Percentiles rank a stretch among this genome's conserved stretches.
phyloP scores from a whole-genome alignment of 2,888 invertebrate species.

The Ormyrus pomaceus region DNA sequence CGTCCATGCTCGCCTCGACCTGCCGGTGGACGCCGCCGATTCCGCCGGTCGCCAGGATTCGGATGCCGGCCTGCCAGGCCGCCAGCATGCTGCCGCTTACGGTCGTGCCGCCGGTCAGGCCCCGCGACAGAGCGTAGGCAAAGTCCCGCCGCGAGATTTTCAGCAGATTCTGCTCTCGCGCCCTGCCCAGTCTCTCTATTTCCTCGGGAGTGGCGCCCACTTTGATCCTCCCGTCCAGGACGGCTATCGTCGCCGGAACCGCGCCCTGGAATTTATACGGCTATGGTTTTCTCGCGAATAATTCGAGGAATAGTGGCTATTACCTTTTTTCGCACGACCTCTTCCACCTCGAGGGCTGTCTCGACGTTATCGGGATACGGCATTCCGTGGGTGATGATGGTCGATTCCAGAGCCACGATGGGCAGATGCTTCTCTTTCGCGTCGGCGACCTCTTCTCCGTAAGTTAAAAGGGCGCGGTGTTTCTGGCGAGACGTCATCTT shows the following conservation, averaged over 20 bases:
- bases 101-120: conserved; percentile 93
- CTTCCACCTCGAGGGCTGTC: conserved; percentile 90
- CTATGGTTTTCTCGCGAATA: too few species aligned
- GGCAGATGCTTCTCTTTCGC: conserved; percentile 74
- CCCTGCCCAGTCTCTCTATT: conserved; percentile 81
- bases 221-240: conserved; percentile 88
- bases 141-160: conserved; percentile 95
- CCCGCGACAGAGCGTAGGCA: conserved; percentile 83
- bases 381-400: conserved; percentile 99
- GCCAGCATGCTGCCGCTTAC: conserved; percentile 95
- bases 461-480: conserved; percentile 21
- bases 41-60: conserved; percentile 96
- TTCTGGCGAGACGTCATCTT: not conserved
- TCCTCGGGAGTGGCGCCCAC: conserved; percentile 85
- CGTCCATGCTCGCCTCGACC: conserved; percentile 90
- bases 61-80: conserved; percentile 88
- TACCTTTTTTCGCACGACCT: conserved; percentile 84
- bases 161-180: conserved; percentile 76
- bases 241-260: conserved; percentile 94
- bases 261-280: conserved; percentile 80
- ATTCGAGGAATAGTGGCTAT: conserved; percentile 47
- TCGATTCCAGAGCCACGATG: conserved; percentile 96
- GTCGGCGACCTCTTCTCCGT: conserved; percentile 42
- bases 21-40: conserved; percentile 96
- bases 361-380: conserved; percentile 93